phyloP scores from a whole-genome alignment of 1,140 invertebrate genomes.

The Caenorhabditis brenneri region DNA sequence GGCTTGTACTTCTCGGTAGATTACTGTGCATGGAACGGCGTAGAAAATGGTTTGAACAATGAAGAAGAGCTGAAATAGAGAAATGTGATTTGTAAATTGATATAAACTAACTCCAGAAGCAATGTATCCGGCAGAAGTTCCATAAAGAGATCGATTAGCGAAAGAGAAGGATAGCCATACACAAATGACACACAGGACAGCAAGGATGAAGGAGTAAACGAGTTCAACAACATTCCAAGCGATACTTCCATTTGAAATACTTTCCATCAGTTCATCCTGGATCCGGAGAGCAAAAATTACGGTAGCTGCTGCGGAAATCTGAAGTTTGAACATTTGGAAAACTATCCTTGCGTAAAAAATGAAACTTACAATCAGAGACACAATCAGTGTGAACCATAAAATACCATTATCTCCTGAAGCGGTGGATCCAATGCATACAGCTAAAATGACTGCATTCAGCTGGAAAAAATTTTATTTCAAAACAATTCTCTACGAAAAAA shows the following conservation, averaged over 20 bases:
- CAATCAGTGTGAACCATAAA: conserved; percentile 44
- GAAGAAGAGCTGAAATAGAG: conserved; percentile 48
- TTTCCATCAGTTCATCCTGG: conserved; percentile 49
- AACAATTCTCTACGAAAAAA: too few relatives aligned
- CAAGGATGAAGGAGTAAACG: conserved; percentile 40
- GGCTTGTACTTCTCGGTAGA: conserved; percentile 22
- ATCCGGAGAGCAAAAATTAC: conserved; percentile 48
- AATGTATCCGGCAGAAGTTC: conserved; percentile 48
- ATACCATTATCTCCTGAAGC: conserved; percentile 42
- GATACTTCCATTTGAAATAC: conserved; percentile 44
- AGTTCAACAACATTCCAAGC: conserved; percentile 48
- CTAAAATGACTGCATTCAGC: conserved; percentile 45
- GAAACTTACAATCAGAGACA: conserved; percentile 20
- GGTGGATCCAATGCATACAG: conserved; percentile 47
- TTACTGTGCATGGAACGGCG: conserved; percentile 40
- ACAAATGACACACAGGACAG: conserved; percentile 20
- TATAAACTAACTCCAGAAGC: conserved; percentile 35
- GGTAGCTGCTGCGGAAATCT: conserved; percentile 50
- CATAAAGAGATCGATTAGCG: not conserved
- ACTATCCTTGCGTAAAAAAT: not conserved
- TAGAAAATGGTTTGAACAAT: conserved; percentile 48
- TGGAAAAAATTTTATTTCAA: not conserved
- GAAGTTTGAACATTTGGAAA: not conserved
- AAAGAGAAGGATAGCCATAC: conserved; percentile 47
- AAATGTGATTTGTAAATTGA: not conserved